Base-by-base conservation (phyloP, 2,888 invertebrate genomes). In the Megastigmus dorsalis region DNA sequence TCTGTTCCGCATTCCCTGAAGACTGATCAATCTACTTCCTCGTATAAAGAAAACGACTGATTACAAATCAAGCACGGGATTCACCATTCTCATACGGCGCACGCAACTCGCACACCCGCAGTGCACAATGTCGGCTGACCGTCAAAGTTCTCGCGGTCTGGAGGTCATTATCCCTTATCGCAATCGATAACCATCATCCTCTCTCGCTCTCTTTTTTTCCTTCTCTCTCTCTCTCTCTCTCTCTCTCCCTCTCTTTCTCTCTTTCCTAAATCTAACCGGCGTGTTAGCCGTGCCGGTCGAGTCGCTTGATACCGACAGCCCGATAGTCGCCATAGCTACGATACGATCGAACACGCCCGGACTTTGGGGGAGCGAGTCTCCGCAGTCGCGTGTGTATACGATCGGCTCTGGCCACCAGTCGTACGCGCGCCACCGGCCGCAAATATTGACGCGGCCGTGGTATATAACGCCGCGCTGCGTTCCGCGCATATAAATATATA, bases 131-230 rank as follows among this genome's bases (percentile, higher is more conserved):
- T n/a, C 38, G 26, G 15, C 54, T 70, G 54, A 70, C 70, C 54
- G 54, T 38, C 63, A 63, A 71, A 60, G 59, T 20, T 63, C 55
- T 55, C 38, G 26, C 63, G 55, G 63, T 71, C 55, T 71, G 26
- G 71, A 63, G 62, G 38, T 86, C 86, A 86, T 84, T 85, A 85
- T 86, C 86, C 85, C 80, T 82, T 79, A 79, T 79, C 74, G 69
- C 57, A 79, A 78, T 84, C 83, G 81, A 84, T 84, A 81, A 28
- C 23, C 57, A 52, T 67, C 75, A 13, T 28, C 7, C n/a, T n/a
- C 7, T 10, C 26, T n/a, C 18, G n/a, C 1, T 13, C 50, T 26
- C 4, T 3, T 15, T 10, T 15, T 1, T 26, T 50, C 13, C 50
- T 50, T 13, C 28, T 26, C 13, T 23, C 18, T 36, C n/a, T 55